Evolutionary conservation across 2,888 invertebrate genomes (phyloP).

Genomic region (Xanthia togata): DNA sequence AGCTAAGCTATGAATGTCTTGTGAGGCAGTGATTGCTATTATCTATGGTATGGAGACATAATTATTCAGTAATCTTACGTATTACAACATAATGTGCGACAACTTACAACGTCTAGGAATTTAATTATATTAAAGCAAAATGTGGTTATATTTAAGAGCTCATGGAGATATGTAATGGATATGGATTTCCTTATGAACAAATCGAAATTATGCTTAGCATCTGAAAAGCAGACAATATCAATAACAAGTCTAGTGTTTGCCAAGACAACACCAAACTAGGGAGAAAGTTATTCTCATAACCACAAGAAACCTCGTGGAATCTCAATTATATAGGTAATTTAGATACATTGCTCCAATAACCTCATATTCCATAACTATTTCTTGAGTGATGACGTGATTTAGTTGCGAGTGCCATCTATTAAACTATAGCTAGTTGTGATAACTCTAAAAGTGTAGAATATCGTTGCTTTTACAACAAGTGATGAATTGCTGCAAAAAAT

Average conservation of each 20-base stretch:
- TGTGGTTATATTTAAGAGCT: slow-evolving; percentile 45
- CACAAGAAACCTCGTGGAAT: not conserved
- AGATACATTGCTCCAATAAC: not conserved
- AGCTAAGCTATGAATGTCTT: slow-evolving; percentile 90
- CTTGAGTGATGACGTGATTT: slow-evolving; percentile 24
- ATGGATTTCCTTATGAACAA: slow-evolving; percentile 22
- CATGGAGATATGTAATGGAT: slow-evolving; percentile 61
- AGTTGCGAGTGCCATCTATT: slow-evolving; percentile 36
- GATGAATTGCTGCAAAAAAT: slow-evolving; percentile 16
- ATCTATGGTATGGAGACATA: slow-evolving; percentile 79
- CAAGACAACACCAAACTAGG: not conserved
- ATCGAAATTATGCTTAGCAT: not conserved
- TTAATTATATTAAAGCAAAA: slow-evolving; percentile 49
- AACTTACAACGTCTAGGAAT: slow-evolving; percentile 58
- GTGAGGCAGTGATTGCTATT: slow-evolving; percentile 90
- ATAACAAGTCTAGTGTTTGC: not conserved
- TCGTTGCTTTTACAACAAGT: slow-evolving; percentile 1
- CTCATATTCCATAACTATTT: not conserved
- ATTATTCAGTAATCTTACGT: slow-evolving; percentile 65
- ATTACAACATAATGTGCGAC: slow-evolving; percentile 70
- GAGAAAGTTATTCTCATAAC: not conserved
- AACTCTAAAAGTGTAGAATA: slow-evolving; percentile 24
- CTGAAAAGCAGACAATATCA: not conserved
- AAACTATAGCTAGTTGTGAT: slow-evolving; percentile 21
- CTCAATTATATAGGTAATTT: not conserved